Percentiles rank a stretch among this genome's conserved stretches.
phyloP scores from a whole-genome alignment of 2,888 invertebrate genomes.

The Thymelicus lineola region DNA sequence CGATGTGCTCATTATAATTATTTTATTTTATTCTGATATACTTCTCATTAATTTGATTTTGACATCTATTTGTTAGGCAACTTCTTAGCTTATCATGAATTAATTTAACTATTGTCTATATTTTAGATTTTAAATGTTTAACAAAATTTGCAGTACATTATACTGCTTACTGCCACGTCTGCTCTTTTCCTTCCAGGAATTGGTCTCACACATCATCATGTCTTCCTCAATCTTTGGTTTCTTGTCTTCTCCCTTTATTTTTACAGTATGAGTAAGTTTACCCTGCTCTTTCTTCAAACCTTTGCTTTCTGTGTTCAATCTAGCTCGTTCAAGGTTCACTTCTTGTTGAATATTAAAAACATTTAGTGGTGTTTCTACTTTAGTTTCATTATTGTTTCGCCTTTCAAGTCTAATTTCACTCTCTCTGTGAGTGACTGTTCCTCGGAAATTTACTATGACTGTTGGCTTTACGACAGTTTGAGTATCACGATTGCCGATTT shows the following conservation, averaged over 20 bases:
- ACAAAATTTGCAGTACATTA: slow-evolving; percentile 68
- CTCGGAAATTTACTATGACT: slow-evolving; percentile 77
- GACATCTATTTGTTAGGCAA: no score
- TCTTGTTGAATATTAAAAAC: slow-evolving; percentile 80
- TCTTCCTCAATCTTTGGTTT: slow-evolving; percentile 60
- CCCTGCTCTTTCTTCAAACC: slow-evolving; percentile 48
- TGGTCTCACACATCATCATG: slow-evolving; percentile 70
- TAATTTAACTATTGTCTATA: no score
- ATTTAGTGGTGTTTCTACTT: slow-evolving; percentile 58
- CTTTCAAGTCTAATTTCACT: slow-evolving; percentile 70
- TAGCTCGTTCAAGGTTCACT: slow-evolving; percentile 65
- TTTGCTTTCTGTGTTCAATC: slow-evolving; percentile 42
- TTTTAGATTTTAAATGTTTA: slow-evolving; percentile 61
- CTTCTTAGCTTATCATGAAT: no score
- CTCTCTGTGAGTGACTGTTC: slow-evolving; percentile 69
- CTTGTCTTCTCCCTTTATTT: slow-evolving; percentile 49
- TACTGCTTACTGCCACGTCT: slow-evolving; percentile 55
- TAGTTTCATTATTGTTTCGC: slow-evolving; percentile 56
- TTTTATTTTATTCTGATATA: no score
- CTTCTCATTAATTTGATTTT: no score
- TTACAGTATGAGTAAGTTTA: slow-evolving; percentile 57
- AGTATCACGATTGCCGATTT: slow-evolving; percentile 77
- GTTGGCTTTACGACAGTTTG: slow-evolving; percentile 80
- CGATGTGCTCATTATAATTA: no score
- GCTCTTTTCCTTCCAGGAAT: slow-evolving; percentile 54